Evolutionary conservation across 2,888 invertebrate genomes (phyloP), one percentile per base, ranked within the genome.

Genomic region (Melanophora roralis): DNA sequence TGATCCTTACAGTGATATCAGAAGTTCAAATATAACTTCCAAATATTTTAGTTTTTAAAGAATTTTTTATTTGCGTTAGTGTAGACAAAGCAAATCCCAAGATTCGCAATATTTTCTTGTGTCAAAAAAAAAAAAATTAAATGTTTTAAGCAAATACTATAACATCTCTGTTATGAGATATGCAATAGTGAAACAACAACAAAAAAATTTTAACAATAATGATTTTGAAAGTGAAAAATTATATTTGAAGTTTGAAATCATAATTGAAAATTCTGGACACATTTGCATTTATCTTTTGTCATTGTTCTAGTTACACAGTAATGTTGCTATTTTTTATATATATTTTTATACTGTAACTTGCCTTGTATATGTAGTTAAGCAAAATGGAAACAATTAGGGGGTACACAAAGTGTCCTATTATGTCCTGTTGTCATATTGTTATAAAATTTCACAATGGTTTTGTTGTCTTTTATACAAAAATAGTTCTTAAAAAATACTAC

Each of bases 201-300:
- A 45, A 43, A 59, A 71, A 21, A 23, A 64, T 53, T n/a, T 62
- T 72, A 55, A n/a, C n/a, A n/a, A n/a, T n/a, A n/a, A n/a, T n/a
- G n/a, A 72, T 79, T 74, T 67, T 67, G 65, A 67, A 21, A 72
- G 49, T 80, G 80, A 80, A 80, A 76, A 76, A 80, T 80, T 80
- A 69, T 80, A 73, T 53, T 76, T 72, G 64, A 68, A 68, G 72
- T 73, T 73, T 76, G 59, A 64, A 68, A 40, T 80, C 72, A 80
- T 80, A 80, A 80, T 76, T 76, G 80, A 80, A 80, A 80, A 80
- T 76, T 80, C 80, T 80, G 80, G 76, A 80, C 80, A 80, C 76
- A 80, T 80, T 80, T 80, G 72, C 80, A 80, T 76, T 76, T 76
- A 49, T 80, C 80, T 80, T 62, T 68, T 14, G 51, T 40, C 59